Evolutionary conservation across 2,888 invertebrate genomes (phyloP).

Genomic region (Calliopum simillimum): DNA sequence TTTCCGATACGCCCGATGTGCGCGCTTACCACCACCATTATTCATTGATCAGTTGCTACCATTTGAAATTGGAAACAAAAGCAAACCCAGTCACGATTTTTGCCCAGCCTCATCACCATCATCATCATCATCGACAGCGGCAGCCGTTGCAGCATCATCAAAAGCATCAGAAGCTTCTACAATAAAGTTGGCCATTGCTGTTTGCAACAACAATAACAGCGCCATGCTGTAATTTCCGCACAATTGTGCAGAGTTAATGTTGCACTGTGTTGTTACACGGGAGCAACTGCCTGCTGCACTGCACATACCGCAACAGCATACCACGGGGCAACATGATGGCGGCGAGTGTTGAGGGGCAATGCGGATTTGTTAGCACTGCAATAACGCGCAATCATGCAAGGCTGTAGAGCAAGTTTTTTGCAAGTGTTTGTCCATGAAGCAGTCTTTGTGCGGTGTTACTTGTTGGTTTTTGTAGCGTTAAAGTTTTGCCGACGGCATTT

Average conservation of each 20-base stretch:
- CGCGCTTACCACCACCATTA: constrained; percentile 19
- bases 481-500: constrained; percentile 27
- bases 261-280: constrained; percentile 1
- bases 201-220: constrained; percentile 9
- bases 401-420: neutral
- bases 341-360: neutral
- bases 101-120: constrained; percentile 18
- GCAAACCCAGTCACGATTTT: constrained; percentile 15
- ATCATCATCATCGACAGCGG: constrained; percentile 1
- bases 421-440: too few species aligned
- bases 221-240: constrained; percentile 22
- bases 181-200: constrained; percentile 1
- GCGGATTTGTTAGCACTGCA: neutral
- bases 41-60: constrained; percentile 30
- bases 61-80: constrained; percentile 21
- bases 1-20: neutral
- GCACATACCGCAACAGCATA: neutral
- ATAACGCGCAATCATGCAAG: neutral
- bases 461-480: neutral
- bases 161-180: neutral
- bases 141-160: constrained; percentile 7
- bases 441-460: neutral
- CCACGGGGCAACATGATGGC: neutral
- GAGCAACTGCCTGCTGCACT: constrained; percentile 1
- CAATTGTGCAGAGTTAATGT: constrained; percentile 1